Evolutionary conservation across 2,113 vertebrate genomes (phyloP).

Genomic region (Typhlomys cinereus): DNA sequence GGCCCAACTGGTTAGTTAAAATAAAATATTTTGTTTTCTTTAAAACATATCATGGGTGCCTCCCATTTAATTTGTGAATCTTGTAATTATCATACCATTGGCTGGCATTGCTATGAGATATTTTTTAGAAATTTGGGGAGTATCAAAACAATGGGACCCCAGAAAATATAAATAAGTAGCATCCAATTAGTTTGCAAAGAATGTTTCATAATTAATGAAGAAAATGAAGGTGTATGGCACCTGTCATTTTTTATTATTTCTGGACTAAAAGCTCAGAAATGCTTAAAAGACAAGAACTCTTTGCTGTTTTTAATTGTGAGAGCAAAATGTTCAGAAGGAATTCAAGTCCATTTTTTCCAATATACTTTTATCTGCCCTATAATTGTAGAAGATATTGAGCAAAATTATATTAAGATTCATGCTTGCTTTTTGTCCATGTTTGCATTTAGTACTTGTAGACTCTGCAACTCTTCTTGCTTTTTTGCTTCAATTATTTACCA

Average conservation of each 20-base stretch:
- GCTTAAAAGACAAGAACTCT: not conserved
- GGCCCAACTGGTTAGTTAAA: not conserved
- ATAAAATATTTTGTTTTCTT: not conserved
- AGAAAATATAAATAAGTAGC: not conserved
- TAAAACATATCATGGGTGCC: no score
- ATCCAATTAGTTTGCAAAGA: not conserved
- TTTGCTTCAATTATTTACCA: not conserved
- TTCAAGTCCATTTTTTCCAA: not conserved
- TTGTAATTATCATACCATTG: not conserved
- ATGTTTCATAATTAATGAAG: conserved; percentile 1
- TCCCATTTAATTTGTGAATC: not conserved
- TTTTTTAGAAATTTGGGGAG: not conserved
- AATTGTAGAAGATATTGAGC: not conserved
- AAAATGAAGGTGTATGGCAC: not conserved
- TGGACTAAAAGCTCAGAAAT: not conserved
- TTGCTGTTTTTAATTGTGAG: not conserved
- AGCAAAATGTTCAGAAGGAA: not conserved
- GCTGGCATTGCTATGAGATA: not conserved
- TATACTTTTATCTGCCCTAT: fast-evolving
- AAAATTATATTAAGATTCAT: not conserved
- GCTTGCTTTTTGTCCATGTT: not conserved
- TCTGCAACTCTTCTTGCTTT: not conserved
- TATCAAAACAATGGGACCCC: not conserved
- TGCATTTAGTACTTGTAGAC: not conserved
- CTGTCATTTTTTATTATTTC: conserved; percentile 8